Evolutionary conservation across 2,797 vertebrate species (phyloP), one percentile per base, ranked within the genome.

Genomic region (Macrochelys suwanniensis): DNA sequence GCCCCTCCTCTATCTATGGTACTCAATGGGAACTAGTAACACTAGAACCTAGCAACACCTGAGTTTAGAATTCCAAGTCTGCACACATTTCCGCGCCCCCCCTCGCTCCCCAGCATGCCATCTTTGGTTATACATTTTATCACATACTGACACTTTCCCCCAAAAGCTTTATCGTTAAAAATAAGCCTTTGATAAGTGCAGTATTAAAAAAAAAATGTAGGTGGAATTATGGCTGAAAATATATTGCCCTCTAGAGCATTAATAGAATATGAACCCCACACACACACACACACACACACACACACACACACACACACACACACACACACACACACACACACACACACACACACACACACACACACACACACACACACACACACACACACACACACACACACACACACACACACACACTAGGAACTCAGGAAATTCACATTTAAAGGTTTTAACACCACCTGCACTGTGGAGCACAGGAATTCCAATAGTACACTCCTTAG

Each of bases 41-140:
- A 84, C 89, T 81, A 89, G 93, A 93, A 86, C 68, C 82, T 86
- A 96, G 65, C 26, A 47, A 77, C 78, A 95, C 96, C 95, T 94
- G 97, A 97, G 95, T 95, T 96, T 79, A 92, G 84, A 87, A 91
- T 95, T 95, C 95, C 78, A 76, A 90, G 61, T 80, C 91, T 87
- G 1, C 54, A 57, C 84, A 84, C 2, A 28, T 31, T 82, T 61
- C 59, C 26, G 9, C 26, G 9, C 31, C 59, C 59, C 54, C 3
- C 57, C 93, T 71, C 65, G 15, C 57, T 80, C 90, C 82, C 88
- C 84, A 88, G 28, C 23, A 49, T 5, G 37, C 8, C 37, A 71
- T 42, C 95, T 97, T 97, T 96, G 96, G 96, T 96, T 95, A 84
- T 25, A 92, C 65, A 49, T 49, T 49, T 77, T 5, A 15, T 13